Evolutionary conservation across 1,140 invertebrate species (phyloP).

Genomic region (Protaetia brevitarsis): DNA sequence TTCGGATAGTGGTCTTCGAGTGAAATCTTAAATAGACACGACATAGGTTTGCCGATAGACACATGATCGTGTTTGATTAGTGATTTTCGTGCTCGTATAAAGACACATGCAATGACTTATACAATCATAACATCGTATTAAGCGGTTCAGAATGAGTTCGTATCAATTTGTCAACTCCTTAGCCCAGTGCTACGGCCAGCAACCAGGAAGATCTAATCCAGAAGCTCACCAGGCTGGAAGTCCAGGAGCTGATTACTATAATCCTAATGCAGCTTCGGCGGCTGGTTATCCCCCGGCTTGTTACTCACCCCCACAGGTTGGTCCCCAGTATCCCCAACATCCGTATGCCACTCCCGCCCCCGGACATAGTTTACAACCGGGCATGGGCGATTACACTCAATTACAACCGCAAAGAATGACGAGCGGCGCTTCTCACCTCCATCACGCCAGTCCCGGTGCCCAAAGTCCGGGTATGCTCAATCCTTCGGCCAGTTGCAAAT

Average conservation of each 20-base stretch:
- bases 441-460: constrained; percentile 54
- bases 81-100: too few relatives aligned
- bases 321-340: constrained; percentile 71
- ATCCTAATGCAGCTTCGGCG: constrained; percentile 63
- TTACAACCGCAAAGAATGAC: constrained; percentile 70
- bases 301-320: constrained; percentile 70
- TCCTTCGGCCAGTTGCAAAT: constrained; percentile 62
- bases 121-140: not conserved
- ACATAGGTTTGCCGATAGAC: too few relatives aligned
- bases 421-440: constrained; percentile 50
- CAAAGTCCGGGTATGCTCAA: constrained; percentile 60
- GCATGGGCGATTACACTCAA: constrained; percentile 83
- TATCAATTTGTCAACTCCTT: constrained; percentile 96
- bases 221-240: constrained; percentile 42
- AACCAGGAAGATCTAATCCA: constrained; percentile 51
- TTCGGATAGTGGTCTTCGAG: not conserved
- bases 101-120: not conserved
- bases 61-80: too few relatives aligned
- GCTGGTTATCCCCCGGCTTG: constrained; percentile 67
- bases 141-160: constrained; percentile 85
- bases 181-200: constrained; percentile 79
- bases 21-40: constrained; percentile 35
- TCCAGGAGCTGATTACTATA: constrained; percentile 74
- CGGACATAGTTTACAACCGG: constrained; percentile 59
- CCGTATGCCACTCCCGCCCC: constrained; percentile 65